Evolutionary conservation across 2,888 invertebrate genomes (phyloP), one percentile per base, ranked within the genome.

Genomic region (Drosophila rellima): DNA sequence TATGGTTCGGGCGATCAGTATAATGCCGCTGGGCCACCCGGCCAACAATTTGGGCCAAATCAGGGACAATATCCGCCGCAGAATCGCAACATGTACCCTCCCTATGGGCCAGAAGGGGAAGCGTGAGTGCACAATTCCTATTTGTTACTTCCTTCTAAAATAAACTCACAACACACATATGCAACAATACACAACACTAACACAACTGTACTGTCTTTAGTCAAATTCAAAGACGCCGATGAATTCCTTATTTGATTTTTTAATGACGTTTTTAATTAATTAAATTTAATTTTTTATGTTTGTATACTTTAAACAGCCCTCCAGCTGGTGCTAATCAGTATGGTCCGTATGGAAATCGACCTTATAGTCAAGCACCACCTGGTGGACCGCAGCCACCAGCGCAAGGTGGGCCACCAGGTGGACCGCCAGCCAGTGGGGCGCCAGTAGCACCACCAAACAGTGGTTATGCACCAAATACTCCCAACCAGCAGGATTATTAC

Each of bases 51-150:
- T 92, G 94, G 94, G 70, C 93, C 94, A 80, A 93, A 94, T 67
- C 94, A 93, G 90, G 92, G 92, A 83, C 94, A 93, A 90, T 94
- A 93, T 92, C 94, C 94, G 92, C 95, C 95, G 83, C 94, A 95
- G 74, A 95, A 95, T 92, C 95, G 96, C 94, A 96, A 96, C 89
- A 96, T 96, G 88, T 96, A 96, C 91, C 96, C 96, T 88, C 95
- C 96, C 83, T 96, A 96, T 89, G 95, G 96, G 74, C 94, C 95
- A 55, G 95, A 95, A 77, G 95, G 95, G 84, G 94, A 92, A 94
- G 95, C 95, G 96, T 95, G 92, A 92, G 91, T 91, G 82, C 74
- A 65, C 48, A 66, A 73, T 78, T 74, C 70, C 68, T 74, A 42
- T 65, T 2, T 20, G 20, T 20, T 20, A 60, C 42, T 59, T 40